Base-by-base conservation (phyloP, 2,888 invertebrate species). In the Epistrophe eligans region DNA sequence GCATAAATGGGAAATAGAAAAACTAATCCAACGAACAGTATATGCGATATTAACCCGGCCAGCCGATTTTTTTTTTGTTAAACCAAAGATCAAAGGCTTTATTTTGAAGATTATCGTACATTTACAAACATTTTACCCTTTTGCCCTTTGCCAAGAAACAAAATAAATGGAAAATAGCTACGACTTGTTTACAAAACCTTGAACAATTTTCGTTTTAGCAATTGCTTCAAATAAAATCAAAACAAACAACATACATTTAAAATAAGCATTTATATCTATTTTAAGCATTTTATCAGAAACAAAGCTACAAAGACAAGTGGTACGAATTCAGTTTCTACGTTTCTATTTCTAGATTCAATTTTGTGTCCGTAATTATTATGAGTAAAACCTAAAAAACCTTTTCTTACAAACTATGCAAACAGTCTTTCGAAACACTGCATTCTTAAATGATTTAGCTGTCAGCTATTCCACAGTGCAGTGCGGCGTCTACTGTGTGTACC, bases 381-480 rank as follows among this genome's bases (percentile, higher is more conserved):
- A 28, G 4, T 55, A 32, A 32, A 67, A 67, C 50, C 66, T 50
- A 38, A 66, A 50, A 48, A 67, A 50, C 66, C 48, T 67, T 35
- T 64, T 66, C 66, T 67, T 67, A 67, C 8, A 67, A 67, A 35
- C 40, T 38, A 73, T 17, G 38, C 43, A 24, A 66, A 50, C 72
- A 57, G 58, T 45, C 72, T 43, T 72, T 38, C 52, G 40, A 24
- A 55, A 40, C 35, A 58, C 58, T 57, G 52, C 72, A 58, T 58
- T 19, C 8, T 45, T 50, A 10, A 70, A 58, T 70, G 60, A 52
- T 19, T 77, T 40, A 58, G 38, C 70, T 38, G 13, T 45, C 5
- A 19, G 19, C 66, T 13, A 48, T 45, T 45, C 35, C 45, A 48
- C 45, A 48, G 28, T 48, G 50, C 50, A 67, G 66, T 67, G 66